A percentile compares a stretch with the other conserved stretches of the same genome.
These are phyloP conservation scores for Campoplex nolae DNA, from an alignment of 2,888 invertebrate species.

Conservation along the genomic window DNA sequence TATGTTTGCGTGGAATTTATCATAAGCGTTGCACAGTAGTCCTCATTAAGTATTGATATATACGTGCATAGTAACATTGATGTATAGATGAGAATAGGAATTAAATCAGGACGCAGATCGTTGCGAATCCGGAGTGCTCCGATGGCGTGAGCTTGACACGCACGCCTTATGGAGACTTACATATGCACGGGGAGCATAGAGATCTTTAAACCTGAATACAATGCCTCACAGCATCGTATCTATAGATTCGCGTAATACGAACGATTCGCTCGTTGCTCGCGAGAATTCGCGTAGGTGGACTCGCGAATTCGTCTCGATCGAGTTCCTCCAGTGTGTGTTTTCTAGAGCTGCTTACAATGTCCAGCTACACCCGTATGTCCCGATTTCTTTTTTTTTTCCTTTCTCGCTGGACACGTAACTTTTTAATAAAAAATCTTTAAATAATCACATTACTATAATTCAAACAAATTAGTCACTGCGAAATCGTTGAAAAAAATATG, in stretches of 20 bases:
- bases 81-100: conserved; percentile 54
- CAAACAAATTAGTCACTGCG: neutral
- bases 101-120: conserved; percentile 66
- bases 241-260: conserved; percentile 67
- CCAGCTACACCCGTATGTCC: neutral
- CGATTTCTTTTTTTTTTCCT: conserved; percentile 42
- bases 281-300: conserved; percentile 79
- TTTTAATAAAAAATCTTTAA: neutral
- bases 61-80: conserved; percentile 16
- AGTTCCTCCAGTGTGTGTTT: conserved; percentile 35
- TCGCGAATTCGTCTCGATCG: conserved; percentile 64
- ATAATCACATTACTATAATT: too few relatives aligned
- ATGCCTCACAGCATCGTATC: conserved; percentile 4
- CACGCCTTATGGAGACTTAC: conserved; percentile 35
- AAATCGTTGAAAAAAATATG: too few relatives aligned
- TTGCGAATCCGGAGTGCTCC: conserved; percentile 69
- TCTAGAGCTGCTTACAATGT: conserved; percentile 1
- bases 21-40: conserved; percentile 30
- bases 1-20: conserved; percentile 54
- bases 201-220: conserved; percentile 33
- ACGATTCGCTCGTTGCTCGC: conserved; percentile 76
- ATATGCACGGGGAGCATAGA: neutral
- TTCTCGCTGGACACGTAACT: neutral
- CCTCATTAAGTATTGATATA: conserved; percentile 29
- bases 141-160: conserved; percentile 56